Evolutionary conservation across 2,113 vertebrate species (phyloP).

Genomic region (Seriola rivoliana): DNA sequence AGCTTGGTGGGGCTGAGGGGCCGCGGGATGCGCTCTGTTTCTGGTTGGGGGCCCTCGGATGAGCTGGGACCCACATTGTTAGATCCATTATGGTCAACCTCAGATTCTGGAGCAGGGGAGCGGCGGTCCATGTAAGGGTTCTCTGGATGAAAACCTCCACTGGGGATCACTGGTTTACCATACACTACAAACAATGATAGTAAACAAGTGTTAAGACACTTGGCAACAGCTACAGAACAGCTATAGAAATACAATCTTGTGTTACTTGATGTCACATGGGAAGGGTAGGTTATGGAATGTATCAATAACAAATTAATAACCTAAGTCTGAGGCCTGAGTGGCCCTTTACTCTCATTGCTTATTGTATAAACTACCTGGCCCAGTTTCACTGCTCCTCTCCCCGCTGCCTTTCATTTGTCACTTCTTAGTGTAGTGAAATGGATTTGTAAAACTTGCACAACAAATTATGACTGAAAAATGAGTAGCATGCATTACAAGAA

Average conservation of each 20-base stretch:
- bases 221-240: neutral
- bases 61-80: slow-evolving; percentile 49
- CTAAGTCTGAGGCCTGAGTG: too few species aligned
- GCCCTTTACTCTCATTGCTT: neutral
- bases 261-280: neutral
- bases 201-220: slow-evolving; percentile 1
- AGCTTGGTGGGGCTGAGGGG: slow-evolving; percentile 97
- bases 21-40: slow-evolving; percentile 92
- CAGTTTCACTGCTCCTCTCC: neutral
- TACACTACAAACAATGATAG: slow-evolving; percentile 85
- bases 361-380: neutral
- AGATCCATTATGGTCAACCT: slow-evolving; percentile 75
- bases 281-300: neutral
- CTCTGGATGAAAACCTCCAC: slow-evolving; percentile 82
- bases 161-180: slow-evolving; percentile 92
- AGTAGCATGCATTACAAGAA: neutral
- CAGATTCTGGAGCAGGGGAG: slow-evolving; percentile 82
- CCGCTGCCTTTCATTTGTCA: neutral
- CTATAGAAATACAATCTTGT: neutral
- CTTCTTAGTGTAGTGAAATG: neutral
- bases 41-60: slow-evolving; percentile 83
- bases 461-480: too few species aligned
- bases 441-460: too few species aligned
- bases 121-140: slow-evolving; percentile 87
- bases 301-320: too few species aligned